A percentile compares a stretch with the other conserved stretches of the same genome.
Conservation (phyloP, 2,888 invertebrate genomes). For the Sceliomorpha sp. region DNA sequence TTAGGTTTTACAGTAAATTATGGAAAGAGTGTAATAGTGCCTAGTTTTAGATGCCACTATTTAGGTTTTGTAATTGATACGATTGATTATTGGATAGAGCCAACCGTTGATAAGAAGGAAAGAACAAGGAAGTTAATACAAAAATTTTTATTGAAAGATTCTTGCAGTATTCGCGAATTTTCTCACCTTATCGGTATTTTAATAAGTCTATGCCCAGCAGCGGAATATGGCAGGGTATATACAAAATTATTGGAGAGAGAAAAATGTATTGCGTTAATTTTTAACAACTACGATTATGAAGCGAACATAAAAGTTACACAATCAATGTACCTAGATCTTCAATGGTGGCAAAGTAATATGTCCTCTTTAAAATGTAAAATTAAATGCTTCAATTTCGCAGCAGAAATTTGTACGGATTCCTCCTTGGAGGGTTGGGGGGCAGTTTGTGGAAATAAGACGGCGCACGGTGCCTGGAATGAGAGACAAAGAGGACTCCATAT, state of each 20-base stretch:
- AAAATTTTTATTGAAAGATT: too few relatives aligned
- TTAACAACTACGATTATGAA: constrained; percentile 31
- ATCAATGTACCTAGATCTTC: constrained; percentile 12
- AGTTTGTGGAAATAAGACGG: constrained; percentile 15
- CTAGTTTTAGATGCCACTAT: too few relatives aligned
- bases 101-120: too few relatives aligned
- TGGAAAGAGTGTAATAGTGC: too few relatives aligned
- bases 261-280: constrained; percentile 26
- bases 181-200: too few relatives aligned
- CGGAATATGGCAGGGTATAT: too few relatives aligned
- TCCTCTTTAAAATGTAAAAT: constrained; percentile 8
- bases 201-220: too few relatives aligned
- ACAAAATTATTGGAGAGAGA: constrained; percentile 34
- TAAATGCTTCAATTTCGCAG: constrained; percentile 15
- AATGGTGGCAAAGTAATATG: constrained; percentile 40
- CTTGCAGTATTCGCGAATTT: too few relatives aligned
- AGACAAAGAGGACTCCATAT: constrained; percentile 36
- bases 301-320: constrained; percentile 19
- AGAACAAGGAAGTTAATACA: too few relatives aligned
- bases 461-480: constrained; percentile 47
- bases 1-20: too few relatives aligned
- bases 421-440: constrained; percentile 57
- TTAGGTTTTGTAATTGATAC: too few relatives aligned
- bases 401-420: constrained; percentile 40
- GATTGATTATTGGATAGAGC: too few relatives aligned